Evolutionary conservation across 2,888 invertebrate species (phyloP), one percentile per base, ranked within the genome.

Genomic region (Mesochorus sp.): DNA sequence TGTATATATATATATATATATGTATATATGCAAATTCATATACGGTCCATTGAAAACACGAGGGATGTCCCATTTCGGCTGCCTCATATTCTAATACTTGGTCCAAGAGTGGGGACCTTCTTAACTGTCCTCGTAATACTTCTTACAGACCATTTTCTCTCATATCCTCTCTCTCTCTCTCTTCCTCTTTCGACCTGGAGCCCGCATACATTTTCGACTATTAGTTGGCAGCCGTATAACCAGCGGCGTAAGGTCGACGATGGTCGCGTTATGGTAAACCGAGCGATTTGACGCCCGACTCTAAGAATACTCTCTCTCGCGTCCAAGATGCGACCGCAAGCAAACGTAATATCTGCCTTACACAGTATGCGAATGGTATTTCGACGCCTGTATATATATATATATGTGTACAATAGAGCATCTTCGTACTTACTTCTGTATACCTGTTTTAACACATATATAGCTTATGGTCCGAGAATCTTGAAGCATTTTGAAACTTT

Each of bases 181-280:
- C n/a, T n/a, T n/a, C n/a, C n/a, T n/a, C n/a, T n/a, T n/a, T n/a
- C n/a, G n/a, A n/a, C n/a, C n/a, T n/a, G n/a, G n/a, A 39, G 67
- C 66, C 53, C 68, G 24, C 44, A n/a, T 31, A 59, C 39, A 34
- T 67, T 53, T 77, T 66, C 31, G 64, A 51, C 67, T 57, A 17
- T 70, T 49, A 53, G 26, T 64, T n/a, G 3, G 24, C 19, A 14
- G 12, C 47, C n/a, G 19, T 19, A n/a, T 6, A 17, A 44, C 37
- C 62, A 10, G 55, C 34, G 24, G 26, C 57, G 71, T 75, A 86
- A 84, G 86, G 86, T 83, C 66, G 82, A 82, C 83, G 85, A 85
- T 84, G 89, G 89, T 88, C 85, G 73, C 88, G 86, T 89, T 89
- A 86, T 79, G 89, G 89, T 88, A 84, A 80, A 85, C 89, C 88